Conservation (phyloP, 2,888 invertebrate species). For the Microplitis deprimator region DNA sequence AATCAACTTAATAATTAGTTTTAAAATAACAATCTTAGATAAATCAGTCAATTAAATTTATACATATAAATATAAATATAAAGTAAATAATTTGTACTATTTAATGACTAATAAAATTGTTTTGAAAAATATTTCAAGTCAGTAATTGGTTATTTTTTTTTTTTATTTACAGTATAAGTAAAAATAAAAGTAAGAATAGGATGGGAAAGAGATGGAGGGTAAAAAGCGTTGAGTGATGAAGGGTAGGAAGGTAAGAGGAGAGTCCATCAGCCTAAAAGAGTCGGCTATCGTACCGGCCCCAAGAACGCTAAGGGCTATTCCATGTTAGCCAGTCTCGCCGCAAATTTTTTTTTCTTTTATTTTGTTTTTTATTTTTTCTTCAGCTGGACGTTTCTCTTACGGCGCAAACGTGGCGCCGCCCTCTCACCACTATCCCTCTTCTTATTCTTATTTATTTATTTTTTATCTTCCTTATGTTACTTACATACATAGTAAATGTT, state of each 20-base stretch:
- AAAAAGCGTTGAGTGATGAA: slow-evolving; percentile 43
- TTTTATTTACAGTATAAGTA: slow-evolving; percentile 8
- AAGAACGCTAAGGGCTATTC: slow-evolving; percentile 69
- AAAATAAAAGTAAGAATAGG: slow-evolving; percentile 33
- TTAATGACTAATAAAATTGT: background rate
- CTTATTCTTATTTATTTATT: slow-evolving; percentile 6
- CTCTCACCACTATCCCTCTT: slow-evolving; percentile 51
- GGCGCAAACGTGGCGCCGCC: slow-evolving; percentile 69
- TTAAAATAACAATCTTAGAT: too few relatives aligned
- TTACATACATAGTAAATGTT: background rate
- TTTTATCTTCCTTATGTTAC: background rate
- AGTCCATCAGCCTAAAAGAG: slow-evolving; percentile 69
- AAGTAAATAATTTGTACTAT: slow-evolving; percentile 1
- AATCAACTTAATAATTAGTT: too few relatives aligned
- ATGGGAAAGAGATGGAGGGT: slow-evolving; percentile 33
- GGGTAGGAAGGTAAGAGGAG: slow-evolving; percentile 58
- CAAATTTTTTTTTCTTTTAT: slow-evolving; percentile 60
- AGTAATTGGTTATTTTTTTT: background rate
- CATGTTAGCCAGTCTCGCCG: slow-evolving; percentile 69
- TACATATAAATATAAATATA: background rate
- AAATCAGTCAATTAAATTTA: too few relatives aligned
- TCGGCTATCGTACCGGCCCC: slow-evolving; percentile 66
- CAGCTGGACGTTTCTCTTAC: slow-evolving; percentile 58
- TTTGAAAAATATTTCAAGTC: background rate
- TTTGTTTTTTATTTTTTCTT: slow-evolving; percentile 50